A percentile compares a stretch with the other conserved stretches of the same genome.
Conservation (phyloP, 1,140 invertebrate genomes). For the Octopus bimaculoides region DNA sequence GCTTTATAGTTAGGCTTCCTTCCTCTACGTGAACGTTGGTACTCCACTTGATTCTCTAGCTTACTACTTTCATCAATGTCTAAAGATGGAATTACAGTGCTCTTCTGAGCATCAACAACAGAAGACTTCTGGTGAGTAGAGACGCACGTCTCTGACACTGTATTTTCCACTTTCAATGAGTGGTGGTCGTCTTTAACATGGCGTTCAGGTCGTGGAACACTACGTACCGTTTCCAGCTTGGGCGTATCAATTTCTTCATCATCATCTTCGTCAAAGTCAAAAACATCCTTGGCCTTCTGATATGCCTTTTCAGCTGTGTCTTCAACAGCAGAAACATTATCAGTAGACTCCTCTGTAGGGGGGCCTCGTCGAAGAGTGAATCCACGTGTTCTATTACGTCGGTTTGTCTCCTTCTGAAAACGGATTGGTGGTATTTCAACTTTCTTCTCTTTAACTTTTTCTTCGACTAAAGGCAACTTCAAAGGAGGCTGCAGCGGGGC, state of each 20-base stretch:
- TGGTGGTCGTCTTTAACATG: background rate
- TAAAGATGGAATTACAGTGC: background rate
- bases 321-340: background rate
- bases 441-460: background rate
- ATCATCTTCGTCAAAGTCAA: slow-evolving; percentile 29
- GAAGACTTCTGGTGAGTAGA: background rate
- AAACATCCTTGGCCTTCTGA: slow-evolving; percentile 27
- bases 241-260: slow-evolving; percentile 18
- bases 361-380: background rate
- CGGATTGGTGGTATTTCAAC: slow-evolving; percentile 1
- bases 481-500: background rate
- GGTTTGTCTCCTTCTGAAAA: slow-evolving; percentile 1
- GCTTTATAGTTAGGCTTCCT: slow-evolving; percentile 40
- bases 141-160: background rate
- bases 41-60: slow-evolving; percentile 14
- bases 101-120: background rate
- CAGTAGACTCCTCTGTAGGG: background rate
- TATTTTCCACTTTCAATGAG: background rate
- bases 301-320: slow-evolving; percentile 17
- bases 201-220: background rate
- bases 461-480: background rate
- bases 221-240: slow-evolving; percentile 1
- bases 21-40: slow-evolving; percentile 26
- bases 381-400: background rate
- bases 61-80: slow-evolving; percentile 13